Base-by-base conservation (phyloP, 1,140 invertebrate genomes). In the Drosophila novamexicana region DNA sequence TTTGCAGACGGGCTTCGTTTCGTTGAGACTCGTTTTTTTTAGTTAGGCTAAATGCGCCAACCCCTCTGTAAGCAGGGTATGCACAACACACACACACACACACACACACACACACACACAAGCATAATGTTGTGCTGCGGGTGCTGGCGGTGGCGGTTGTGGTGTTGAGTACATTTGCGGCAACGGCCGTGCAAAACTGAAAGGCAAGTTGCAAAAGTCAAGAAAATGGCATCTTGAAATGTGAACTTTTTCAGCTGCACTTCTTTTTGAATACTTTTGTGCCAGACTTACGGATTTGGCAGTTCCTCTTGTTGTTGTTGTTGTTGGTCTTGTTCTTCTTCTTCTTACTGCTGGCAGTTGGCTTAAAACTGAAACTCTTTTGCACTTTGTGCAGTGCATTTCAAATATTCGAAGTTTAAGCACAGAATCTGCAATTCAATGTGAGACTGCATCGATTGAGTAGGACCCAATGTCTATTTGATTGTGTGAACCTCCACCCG, bases 211-310 rank as follows among this genome's bases (percentile, higher is more conserved):
- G 18, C 42, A 18, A 84, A 85, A 88, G 80, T 79, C 75, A 77
- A 79, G 77, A 89, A 77, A 88, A 88, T 88, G 83, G 84, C 83
- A 86, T 83, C 83, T 88, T 81, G 83, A 83, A 88, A 88, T 88
- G 79, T 89, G 82, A 89, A 88, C 67, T 81, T 86, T 88, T 86
- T 88, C 77, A 79, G 79, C 69, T 88, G 80, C 79, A 83, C 79
- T 88, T 83, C 79, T 83, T 88, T 88, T 73, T 89, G 84, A 88
- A 88, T 88, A 89, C 83, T 88, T 86, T 88, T 86, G 79, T 68
- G 83, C 81, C 75, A 78, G 83, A 88, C 83, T 88, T 88, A 77
- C 49, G 57, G 56, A 64, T 67, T 72, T 79, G 18, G 53, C 53
- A 62, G 22, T 52, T 50, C n/a, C 53, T 62, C 14, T 16, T 34